phyloP scores from a whole-genome alignment of 2,113 vertebrate species.

The crab-eating macaque (Macaca fascicularis) region DNA sequence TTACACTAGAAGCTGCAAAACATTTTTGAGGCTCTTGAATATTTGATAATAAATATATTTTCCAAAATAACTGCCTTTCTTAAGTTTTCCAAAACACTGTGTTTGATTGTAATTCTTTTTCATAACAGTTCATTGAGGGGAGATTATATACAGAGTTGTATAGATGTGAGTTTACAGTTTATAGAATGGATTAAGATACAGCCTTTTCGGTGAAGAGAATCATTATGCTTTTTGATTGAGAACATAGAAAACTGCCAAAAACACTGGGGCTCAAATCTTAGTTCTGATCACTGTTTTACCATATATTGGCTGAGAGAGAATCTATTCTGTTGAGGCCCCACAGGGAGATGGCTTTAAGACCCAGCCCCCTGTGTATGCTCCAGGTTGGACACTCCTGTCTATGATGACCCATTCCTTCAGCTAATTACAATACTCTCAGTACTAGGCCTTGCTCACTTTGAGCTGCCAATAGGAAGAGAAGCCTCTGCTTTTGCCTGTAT shows the following conservation, averaged over 20 bases:
- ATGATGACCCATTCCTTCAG: rapidly evolving
- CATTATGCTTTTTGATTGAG: background rate
- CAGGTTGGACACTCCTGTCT: background rate
- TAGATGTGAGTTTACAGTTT: background rate
- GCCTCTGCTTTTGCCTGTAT: rapidly evolving
- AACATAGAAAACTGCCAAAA: background rate
- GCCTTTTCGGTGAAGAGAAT: background rate
- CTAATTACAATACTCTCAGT: background rate
- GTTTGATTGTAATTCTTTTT: background rate
- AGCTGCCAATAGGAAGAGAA: background rate
- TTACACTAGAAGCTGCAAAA: background rate
- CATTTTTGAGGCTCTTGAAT: background rate
- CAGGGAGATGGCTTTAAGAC: background rate
- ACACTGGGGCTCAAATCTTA: background rate
- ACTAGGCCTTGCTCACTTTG: background rate
- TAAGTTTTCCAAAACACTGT: background rate
- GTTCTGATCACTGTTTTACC: background rate
- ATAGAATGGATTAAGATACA: background rate
- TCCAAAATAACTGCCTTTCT: background rate
- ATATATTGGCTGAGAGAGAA: background rate
- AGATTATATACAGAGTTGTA: background rate
- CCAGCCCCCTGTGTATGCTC: background rate
- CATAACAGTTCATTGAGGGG: background rate
- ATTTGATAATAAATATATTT: background rate
- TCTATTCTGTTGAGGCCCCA: background rate